These are phyloP conservation scores for Cardiocondyla obscurior DNA, from an alignment of 1,140 invertebrate genomes.

Conservation along the genomic window DNA sequence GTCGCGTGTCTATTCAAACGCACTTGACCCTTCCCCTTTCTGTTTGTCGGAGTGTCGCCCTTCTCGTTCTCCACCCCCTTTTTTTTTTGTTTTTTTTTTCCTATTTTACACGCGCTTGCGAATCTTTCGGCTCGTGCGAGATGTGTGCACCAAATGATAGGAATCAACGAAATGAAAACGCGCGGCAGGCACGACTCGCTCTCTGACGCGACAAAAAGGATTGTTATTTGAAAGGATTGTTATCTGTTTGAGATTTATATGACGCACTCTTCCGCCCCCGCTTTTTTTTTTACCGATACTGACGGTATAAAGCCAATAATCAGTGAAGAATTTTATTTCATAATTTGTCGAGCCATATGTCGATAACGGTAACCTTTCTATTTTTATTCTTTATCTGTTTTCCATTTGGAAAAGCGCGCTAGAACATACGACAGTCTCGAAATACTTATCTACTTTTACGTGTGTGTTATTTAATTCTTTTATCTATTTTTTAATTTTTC, in stretches of 20 bases:
- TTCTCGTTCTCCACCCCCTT: background rate
- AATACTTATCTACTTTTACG: background rate
- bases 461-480: too few relatives aligned
- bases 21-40: constrained; percentile 61
- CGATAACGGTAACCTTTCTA: background rate
- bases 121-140: constrained; percentile 69
- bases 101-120: constrained; percentile 26
- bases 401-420: background rate
- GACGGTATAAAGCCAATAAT: background rate
- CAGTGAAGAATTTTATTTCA: background rate
- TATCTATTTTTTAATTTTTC: background rate
- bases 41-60: constrained; percentile 5
- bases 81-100: too few relatives aligned
- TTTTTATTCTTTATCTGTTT: background rate
- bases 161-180: constrained; percentile 28
- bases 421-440: background rate
- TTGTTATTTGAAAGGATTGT: constrained; percentile 13
- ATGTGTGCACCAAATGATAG: constrained; percentile 13
- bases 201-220: constrained; percentile 23
- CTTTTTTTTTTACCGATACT: background rate
- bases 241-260: background rate
- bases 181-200: background rate
- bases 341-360: background rate
- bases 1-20: constrained; percentile 79
- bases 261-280: too few relatives aligned